These are phyloP conservation scores for Hemitrygon akajei DNA, from an alignment of 2,797 vertebrate species.

Conservation along the genomic window DNA sequence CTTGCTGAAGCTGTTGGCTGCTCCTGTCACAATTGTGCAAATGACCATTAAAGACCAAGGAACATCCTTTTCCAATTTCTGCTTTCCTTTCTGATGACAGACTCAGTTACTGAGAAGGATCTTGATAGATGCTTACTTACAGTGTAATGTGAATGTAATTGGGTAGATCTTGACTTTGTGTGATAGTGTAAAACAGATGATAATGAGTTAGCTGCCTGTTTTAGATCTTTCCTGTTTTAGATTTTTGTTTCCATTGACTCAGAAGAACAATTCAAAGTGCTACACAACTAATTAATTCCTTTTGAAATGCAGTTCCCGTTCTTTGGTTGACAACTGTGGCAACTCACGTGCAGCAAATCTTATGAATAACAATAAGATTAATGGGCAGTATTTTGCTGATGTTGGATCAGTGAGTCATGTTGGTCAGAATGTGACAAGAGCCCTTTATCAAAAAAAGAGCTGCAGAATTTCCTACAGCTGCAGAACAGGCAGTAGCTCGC, in stretches of 20 bases:
- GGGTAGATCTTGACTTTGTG: not conserved
- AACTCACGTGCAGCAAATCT: not conserved
- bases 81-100: no score
- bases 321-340: not conserved
- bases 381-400: not conserved
- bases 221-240: not conserved
- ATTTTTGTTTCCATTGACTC: slow-evolving; percentile 3
- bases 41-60: no score
- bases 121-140: not conserved
- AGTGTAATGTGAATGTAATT: not conserved
- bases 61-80: no score
- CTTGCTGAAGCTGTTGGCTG: no score
- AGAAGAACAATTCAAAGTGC: not conserved
- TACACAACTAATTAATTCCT: not conserved
- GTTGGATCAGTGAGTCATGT: not conserved
- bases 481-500: not conserved
- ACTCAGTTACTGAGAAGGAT: no score
- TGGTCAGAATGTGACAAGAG: not conserved
- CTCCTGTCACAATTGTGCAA: no score
- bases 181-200: not conserved
- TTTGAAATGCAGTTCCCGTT: not conserved
- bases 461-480: not conserved
- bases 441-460: not conserved
- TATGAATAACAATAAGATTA: not conserved
- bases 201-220: not conserved